These are phyloP conservation scores for Dexiosoma caninum DNA, from an alignment of 2,888 invertebrate genomes.

Conservation along the genomic window DNA sequence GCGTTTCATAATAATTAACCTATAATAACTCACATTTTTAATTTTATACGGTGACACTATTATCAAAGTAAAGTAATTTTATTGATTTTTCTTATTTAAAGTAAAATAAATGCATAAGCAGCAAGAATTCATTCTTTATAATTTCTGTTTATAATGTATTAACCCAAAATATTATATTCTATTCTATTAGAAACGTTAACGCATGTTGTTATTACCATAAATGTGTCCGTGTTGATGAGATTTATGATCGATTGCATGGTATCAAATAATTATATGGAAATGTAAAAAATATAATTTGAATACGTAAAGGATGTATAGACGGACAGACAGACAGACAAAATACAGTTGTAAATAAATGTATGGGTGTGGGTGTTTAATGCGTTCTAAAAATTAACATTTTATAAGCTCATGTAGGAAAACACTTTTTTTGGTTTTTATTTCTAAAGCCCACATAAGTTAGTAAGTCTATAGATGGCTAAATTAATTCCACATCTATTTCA, in stretches of 20 bases:
- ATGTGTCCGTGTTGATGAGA: conserved; percentile 65
- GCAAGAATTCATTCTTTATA: conserved; percentile 13
- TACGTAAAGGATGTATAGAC: not conserved
- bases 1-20: too few relatives aligned
- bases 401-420: too few relatives aligned
- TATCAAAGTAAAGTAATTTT: too few relatives aligned
- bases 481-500: not conserved
- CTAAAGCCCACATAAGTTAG: too few relatives aligned
- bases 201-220: conserved; percentile 48
- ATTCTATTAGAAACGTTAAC: conserved; percentile 20
- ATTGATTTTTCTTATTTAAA: too few relatives aligned
- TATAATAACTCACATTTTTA: too few relatives aligned
- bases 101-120: too few relatives aligned
- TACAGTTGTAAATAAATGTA: not conserved
- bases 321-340: not conserved
- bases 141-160: not conserved
- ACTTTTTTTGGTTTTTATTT: too few relatives aligned
- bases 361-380: too few relatives aligned
- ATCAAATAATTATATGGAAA: conserved; percentile 42
- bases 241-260: conserved; percentile 71
- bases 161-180: not conserved
- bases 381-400: too few relatives aligned
- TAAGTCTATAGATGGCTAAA: not conserved
- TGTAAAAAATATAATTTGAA: conserved; percentile 26
- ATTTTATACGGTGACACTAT: too few relatives aligned